Conservation (phyloP, 2,888 invertebrate species). For the Synergus gifuensis region DNA sequence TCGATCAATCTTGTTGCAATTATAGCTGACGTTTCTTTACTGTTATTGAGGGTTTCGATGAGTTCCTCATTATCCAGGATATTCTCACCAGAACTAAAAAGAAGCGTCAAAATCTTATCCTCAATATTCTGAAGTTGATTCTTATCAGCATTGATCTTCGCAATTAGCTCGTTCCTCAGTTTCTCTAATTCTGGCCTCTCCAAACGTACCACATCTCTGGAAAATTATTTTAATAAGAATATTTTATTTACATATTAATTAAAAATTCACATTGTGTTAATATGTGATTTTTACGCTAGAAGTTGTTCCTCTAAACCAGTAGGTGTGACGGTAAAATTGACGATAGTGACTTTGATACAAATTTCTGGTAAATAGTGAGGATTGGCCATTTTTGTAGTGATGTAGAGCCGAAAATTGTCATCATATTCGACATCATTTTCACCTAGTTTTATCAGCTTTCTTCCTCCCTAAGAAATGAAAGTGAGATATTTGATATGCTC, state of each 20-base stretch:
- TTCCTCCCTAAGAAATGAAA: conserved; percentile 81
- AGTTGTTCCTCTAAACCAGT: conserved; percentile 95
- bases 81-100: conserved; percentile 92
- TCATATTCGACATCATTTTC: conserved; percentile 95
- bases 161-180: conserved; percentile 89
- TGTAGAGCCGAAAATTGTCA: conserved; percentile 89
- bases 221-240: conserved; percentile 47
- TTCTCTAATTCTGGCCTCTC: conserved; percentile 93
- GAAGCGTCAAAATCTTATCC: conserved; percentile 91
- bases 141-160: conserved; percentile 91
- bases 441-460: conserved; percentile 89
- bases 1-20: conserved; percentile 93
- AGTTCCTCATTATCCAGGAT: conserved; percentile 96
- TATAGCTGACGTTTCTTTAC: conserved; percentile 94
- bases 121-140: conserved; percentile 91
- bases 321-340: conserved; percentile 95
- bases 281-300: conserved; percentile 84
- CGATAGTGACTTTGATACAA: conserved; percentile 94
- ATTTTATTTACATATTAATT: not conserved
- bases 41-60: conserved; percentile 93
- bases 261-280: not conserved
- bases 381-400: conserved; percentile 94
- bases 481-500: not conserved
- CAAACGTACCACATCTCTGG: conserved; percentile 91
- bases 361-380: conserved; percentile 96